phyloP scores from a whole-genome alignment of 92 coral and sea anemone species.

The Palythoa grandiflora region DNA sequence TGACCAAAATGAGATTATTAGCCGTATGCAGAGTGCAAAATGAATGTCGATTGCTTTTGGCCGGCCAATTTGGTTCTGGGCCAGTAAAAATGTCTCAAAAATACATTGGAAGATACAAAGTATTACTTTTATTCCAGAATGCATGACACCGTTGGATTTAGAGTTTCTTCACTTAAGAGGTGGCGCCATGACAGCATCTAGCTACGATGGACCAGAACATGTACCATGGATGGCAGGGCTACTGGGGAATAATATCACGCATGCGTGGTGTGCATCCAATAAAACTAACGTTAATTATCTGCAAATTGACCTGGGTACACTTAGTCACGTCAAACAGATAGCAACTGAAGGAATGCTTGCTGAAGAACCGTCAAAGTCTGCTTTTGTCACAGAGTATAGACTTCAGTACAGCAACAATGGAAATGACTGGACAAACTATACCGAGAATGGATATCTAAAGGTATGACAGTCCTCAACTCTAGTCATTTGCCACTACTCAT shows the following conservation, averaged over 20 bases:
- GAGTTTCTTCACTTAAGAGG: not conserved
- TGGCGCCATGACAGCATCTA: conserved; percentile 32
- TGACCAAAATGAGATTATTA: too few species aligned
- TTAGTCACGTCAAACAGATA: not conserved
- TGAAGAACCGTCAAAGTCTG: not conserved
- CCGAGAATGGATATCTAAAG: conserved; percentile 18
- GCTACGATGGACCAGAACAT: conserved; percentile 10
- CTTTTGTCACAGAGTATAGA: conserved; percentile 22
- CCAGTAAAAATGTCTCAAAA: too few species aligned
- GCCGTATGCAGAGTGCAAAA: too few species aligned
- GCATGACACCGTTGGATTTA: not conserved
- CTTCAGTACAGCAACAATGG: conserved; percentile 19
- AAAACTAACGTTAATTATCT: not conserved
- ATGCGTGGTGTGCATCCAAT: conserved; percentile 32
- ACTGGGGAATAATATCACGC: conserved; percentile 18
- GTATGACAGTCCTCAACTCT: not conserved
- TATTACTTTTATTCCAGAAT: not conserved
- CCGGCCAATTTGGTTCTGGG: too few species aligned
- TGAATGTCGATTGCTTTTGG: too few species aligned
- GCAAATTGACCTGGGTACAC: conserved; percentile 26
- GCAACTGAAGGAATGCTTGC: conserved; percentile 33
- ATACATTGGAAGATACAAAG: too few species aligned
- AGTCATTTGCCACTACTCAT: not conserved
- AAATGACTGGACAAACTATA: conserved; percentile 20
- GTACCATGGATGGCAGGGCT: conserved; percentile 32